Evolutionary conservation across 2,113 vertebrate species (phyloP).

Genomic region (Notiomystis cincta): DNA sequence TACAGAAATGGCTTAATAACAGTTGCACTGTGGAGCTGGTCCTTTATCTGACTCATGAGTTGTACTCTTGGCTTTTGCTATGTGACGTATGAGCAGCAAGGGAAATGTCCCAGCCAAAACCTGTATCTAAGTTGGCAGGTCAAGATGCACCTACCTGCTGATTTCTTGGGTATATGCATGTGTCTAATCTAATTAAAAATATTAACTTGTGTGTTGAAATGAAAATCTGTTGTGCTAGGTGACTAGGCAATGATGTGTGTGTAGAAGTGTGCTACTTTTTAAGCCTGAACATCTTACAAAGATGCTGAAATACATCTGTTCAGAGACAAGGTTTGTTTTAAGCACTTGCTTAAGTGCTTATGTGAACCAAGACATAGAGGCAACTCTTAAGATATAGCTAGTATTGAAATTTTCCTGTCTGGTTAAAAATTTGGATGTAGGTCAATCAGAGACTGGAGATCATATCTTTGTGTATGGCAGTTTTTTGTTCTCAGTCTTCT

Average conservation of each 20-base stretch:
- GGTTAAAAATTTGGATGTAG: background rate
- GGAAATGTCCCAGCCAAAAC: background rate
- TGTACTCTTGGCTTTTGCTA: background rate
- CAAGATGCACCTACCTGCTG: background rate
- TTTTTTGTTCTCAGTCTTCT: background rate
- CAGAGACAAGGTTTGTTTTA: background rate
- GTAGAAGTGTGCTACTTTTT: background rate
- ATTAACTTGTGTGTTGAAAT: background rate
- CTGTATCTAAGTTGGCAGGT: background rate
- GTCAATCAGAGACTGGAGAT: background rate
- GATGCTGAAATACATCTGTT: background rate
- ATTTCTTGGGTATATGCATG: accelerated
- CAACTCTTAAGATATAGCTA: background rate
- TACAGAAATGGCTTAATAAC: accelerated
- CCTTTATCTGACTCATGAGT: accelerated
- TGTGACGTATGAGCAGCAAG: accelerated
- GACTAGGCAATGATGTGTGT: accelerated
- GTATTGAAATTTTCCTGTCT: background rate
- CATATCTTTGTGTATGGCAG: too few species aligned
- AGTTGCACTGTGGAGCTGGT: background rate
- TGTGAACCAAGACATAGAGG: background rate
- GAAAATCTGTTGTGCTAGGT: background rate
- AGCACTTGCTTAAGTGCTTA: background rate
- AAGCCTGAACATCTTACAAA: background rate
- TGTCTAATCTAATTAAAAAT: background rate